A percentile compares a stretch with the other conserved stretches of the same genome.
These are phyloP conservation scores for Distichodus sexfasciatus DNA, from an alignment of 2,797 vertebrate species.

Conservation along the genomic window DNA sequence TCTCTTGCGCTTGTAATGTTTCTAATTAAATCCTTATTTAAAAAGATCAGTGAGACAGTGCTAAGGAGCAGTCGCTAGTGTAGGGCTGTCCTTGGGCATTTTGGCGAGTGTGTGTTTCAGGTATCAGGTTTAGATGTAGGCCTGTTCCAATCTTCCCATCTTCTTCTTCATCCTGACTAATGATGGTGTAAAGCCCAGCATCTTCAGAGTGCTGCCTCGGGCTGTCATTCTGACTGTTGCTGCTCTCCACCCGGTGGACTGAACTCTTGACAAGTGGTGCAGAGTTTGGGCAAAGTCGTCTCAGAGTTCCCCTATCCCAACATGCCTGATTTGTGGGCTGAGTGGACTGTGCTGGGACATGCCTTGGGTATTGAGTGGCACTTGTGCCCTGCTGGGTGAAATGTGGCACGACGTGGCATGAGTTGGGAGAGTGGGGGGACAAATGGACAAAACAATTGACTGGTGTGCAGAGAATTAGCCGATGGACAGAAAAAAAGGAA, in stretches of 20 bases:
- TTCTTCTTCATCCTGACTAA: background rate
- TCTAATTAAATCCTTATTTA: background rate
- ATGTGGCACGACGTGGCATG: constrained; percentile 18
- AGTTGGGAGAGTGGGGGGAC: constrained; percentile 1
- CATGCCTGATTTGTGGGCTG: too few species aligned
- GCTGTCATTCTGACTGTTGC: too few species aligned
- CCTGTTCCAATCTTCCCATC: background rate
- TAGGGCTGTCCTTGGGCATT: constrained; percentile 19
- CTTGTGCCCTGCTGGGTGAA: too few species aligned
- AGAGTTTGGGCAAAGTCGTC: too few species aligned
- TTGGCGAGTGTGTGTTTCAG: background rate
- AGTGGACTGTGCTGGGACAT: too few species aligned
- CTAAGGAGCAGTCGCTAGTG: background rate
- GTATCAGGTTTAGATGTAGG: background rate
- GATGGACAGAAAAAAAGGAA: constrained; percentile 40
- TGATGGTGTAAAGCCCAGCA: background rate
- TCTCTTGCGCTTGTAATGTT: background rate
- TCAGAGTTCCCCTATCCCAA: too few species aligned
- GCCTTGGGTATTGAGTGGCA: too few species aligned
- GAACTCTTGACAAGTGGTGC: too few species aligned
- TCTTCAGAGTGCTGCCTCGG: too few species aligned
- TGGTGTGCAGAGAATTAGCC: constrained; percentile 32
- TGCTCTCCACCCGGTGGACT: too few species aligned
- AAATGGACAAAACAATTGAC: background rate
- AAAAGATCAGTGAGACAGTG: background rate